These are phyloP conservation scores for Habropoda laboriosa DNA, from an alignment of 1,140 invertebrate genomes.

Conservation along the genomic window DNA sequence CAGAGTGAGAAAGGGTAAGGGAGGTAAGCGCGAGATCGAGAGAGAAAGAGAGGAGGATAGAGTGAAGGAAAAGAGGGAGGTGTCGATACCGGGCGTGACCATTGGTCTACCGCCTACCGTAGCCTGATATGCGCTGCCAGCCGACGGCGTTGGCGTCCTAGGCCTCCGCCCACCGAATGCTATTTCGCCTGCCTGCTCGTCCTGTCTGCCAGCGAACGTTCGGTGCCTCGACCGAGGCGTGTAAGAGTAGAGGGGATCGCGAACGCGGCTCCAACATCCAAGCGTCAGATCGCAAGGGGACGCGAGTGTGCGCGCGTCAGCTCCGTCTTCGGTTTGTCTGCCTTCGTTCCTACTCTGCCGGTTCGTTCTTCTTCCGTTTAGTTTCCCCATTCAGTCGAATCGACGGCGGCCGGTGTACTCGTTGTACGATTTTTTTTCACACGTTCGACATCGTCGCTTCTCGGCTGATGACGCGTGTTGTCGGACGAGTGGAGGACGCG, in stretches of 20 bases:
- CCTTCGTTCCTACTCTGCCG: background rate
- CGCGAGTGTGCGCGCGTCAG: conserved; percentile 71
- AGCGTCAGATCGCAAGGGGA: conserved; percentile 72
- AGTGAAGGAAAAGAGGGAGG: background rate
- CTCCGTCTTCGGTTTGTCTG: conserved; percentile 47
- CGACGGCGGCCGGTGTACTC: no score
- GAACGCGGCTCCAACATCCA: conserved; percentile 6
- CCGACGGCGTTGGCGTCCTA: conserved; percentile 45
- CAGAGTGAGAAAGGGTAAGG: background rate
- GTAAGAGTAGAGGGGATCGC: conserved; percentile 57
- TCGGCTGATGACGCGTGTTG: no score
- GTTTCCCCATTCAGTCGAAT: background rate
- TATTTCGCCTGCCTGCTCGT: conserved; percentile 14
- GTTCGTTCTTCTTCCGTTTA: background rate
- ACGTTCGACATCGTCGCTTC: no score
- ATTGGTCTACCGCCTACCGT: conserved; percentile 19
- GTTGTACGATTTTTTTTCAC: background rate
- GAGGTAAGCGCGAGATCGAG: background rate
- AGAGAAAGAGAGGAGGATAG: background rate
- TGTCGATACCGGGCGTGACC: conserved; percentile 31
- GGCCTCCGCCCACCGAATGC: conserved; percentile 46
- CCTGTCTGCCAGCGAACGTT: conserved; percentile 46
- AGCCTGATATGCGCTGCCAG: background rate
- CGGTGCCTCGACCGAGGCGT: background rate
- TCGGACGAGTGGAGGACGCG: background rate